Conservation (phyloP, 1,140 invertebrate species). For the Rhagoletis zephyria region DNA sequence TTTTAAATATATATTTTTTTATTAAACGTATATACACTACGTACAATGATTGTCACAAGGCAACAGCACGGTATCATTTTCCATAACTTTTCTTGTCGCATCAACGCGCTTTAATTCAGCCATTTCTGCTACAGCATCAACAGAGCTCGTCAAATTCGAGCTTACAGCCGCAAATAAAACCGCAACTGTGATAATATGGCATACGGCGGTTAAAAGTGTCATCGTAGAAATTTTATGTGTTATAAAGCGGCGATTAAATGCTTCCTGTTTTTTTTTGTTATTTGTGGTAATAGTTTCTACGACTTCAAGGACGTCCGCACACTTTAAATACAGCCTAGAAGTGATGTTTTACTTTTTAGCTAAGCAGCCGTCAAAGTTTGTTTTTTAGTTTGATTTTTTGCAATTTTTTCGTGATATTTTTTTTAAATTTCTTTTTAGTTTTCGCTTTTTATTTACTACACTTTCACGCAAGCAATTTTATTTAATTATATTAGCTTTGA, state of each 20-base stretch:
- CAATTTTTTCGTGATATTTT: not conserved
- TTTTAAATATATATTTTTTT: no score
- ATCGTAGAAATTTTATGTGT: not conserved
- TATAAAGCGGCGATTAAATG: not conserved
- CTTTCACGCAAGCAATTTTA: not conserved
- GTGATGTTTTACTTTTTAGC: not conserved
- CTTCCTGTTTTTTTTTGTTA: not conserved
- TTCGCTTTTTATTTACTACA: not conserved
- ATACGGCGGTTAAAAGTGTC: not conserved
- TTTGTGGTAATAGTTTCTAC: not conserved
- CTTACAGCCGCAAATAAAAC: slow-evolving; percentile 31
- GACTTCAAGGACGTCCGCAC: not conserved
- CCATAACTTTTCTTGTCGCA: slow-evolving; percentile 61
- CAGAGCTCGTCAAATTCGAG: not conserved
- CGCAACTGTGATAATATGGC: not conserved
- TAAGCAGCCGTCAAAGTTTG: not conserved
- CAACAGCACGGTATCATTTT: slow-evolving; percentile 82
- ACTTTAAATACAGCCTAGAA: not conserved
- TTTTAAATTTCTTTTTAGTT: not conserved
- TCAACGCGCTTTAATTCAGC: not conserved
- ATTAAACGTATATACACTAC: slow-evolving; percentile 44
- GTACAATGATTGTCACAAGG: slow-evolving; percentile 78
- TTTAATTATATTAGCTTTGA: not conserved
- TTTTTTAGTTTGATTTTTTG: not conserved
- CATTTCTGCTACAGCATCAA: not conserved